These are phyloP conservation scores for Daubentonia madagascariensis DNA, from an alignment of 2,113 vertebrate genomes.

Conservation along the genomic window DNA sequence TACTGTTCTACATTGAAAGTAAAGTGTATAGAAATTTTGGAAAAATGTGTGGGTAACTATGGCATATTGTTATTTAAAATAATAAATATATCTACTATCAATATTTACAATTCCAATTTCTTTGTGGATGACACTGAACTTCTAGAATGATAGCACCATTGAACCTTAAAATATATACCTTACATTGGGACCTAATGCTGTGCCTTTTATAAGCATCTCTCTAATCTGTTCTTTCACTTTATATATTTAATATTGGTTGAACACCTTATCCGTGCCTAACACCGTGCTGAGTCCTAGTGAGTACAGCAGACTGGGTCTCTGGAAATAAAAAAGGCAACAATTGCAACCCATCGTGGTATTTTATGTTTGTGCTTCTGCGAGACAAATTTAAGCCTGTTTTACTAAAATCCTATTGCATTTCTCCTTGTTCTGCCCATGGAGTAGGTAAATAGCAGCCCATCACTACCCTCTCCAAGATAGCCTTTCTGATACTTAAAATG, in stretches of 20 bases:
- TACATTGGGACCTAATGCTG: background rate
- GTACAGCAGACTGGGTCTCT: background rate
- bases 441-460: slow-evolving; percentile 37
- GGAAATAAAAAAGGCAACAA: background rate
- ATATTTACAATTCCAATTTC: slow-evolving; percentile 4
- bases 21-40: background rate
- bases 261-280: background rate
- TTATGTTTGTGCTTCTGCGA: background rate
- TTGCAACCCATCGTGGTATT: background rate
- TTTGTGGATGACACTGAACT: background rate
- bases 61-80: background rate
- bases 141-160: background rate
- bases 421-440: background rate
- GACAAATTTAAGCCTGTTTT: slow-evolving; percentile 41
- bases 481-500: slow-evolving; percentile 21
- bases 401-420: slow-evolving; percentile 30
- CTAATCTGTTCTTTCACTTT: background rate
- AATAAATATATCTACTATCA: background rate
- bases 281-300: background rate
- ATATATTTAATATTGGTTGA: background rate
- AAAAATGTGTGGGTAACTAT: background rate
- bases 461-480: background rate
- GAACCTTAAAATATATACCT: background rate
- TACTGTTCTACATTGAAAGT: background rate
- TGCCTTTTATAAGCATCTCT: background rate